Evolutionary conservation across 2,888 invertebrate species (phyloP).

Genomic region (Subacronicta megacephala): DNA sequence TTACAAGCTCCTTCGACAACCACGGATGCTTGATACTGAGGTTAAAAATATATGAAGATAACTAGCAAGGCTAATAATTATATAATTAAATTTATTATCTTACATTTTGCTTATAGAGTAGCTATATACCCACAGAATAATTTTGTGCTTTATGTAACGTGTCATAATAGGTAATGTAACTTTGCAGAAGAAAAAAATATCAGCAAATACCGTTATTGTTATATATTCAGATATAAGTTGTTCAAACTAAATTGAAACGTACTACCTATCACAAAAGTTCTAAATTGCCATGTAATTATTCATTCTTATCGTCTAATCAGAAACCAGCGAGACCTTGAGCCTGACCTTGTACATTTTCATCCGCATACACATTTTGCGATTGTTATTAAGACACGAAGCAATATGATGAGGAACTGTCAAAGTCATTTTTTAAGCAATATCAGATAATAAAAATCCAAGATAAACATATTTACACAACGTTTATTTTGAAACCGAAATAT

Average conservation of each 20-base stretch:
- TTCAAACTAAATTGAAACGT: constrained; percentile 66
- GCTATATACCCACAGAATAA: constrained; percentile 33
- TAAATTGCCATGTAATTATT: constrained; percentile 64
- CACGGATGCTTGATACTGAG: constrained; percentile 11
- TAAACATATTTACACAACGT: constrained; percentile 53
- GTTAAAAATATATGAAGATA: constrained; percentile 6
- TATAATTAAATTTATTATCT: constrained; percentile 3
- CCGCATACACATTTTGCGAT: constrained; percentile 85
- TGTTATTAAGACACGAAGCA: constrained; percentile 73
- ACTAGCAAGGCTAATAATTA: constrained; percentile 2
- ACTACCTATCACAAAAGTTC: constrained; percentile 60
- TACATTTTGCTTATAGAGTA: neutral
- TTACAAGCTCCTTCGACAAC: constrained; percentile 21
- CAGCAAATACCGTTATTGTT: constrained; percentile 84
- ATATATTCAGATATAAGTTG: constrained; percentile 53
- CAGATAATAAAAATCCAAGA: constrained; percentile 63
- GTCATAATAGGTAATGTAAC: constrained; percentile 65
- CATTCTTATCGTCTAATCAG: constrained; percentile 86
- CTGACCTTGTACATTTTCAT: constrained; percentile 88
- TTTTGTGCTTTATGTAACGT: constrained; percentile 59
- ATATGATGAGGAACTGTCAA: constrained; percentile 73
- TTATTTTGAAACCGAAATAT: constrained; percentile 34
- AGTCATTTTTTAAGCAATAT: constrained; percentile 63
- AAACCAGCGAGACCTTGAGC: constrained; percentile 86
- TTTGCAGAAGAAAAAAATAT: constrained; percentile 81